These are phyloP conservation scores for Melipona beecheii DNA, from an alignment of 2,888 invertebrate species.

Conservation along the genomic window DNA sequence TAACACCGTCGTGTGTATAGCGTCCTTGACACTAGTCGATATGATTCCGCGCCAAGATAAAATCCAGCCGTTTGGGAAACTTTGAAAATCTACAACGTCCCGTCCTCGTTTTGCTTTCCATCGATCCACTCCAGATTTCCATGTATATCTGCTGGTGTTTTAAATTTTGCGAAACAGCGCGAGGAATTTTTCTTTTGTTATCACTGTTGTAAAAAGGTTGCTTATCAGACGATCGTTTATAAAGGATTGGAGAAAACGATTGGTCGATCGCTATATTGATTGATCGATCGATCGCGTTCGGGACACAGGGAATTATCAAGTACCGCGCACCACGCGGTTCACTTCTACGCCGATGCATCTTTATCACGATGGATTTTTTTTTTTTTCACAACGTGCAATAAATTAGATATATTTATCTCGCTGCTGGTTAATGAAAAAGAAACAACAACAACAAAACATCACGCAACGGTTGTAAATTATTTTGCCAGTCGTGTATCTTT, in stretches of 20 bases:
- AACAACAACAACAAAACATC: constrained; percentile 10
- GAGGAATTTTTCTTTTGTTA: no score
- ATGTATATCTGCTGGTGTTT: no score
- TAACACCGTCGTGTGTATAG: constrained; percentile 5
- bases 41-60: constrained; percentile 72
- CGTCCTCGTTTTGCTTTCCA: not conserved
- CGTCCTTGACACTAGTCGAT: constrained; percentile 69
- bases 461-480: constrained; percentile 51
- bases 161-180: not conserved
- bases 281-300: constrained; percentile 8
- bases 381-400: constrained; percentile 56
- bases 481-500: constrained; percentile 35
- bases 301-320: not conserved
- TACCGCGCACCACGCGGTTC: not conserved
- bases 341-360: constrained; percentile 7
- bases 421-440: constrained; percentile 19
- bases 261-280: not conserved
- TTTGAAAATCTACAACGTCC: constrained; percentile 30
- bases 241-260: not conserved
- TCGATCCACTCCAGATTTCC: not conserved
- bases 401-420: constrained; percentile 55
- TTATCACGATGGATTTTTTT: constrained; percentile 41
- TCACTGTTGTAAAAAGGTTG: not conserved
- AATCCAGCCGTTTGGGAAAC: constrained; percentile 62
- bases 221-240: not conserved